Evolutionary conservation across 2,797 vertebrate genomes (phyloP), one percentile per base, ranked within the genome.

Genomic region (Spatula clypeata): DNA sequence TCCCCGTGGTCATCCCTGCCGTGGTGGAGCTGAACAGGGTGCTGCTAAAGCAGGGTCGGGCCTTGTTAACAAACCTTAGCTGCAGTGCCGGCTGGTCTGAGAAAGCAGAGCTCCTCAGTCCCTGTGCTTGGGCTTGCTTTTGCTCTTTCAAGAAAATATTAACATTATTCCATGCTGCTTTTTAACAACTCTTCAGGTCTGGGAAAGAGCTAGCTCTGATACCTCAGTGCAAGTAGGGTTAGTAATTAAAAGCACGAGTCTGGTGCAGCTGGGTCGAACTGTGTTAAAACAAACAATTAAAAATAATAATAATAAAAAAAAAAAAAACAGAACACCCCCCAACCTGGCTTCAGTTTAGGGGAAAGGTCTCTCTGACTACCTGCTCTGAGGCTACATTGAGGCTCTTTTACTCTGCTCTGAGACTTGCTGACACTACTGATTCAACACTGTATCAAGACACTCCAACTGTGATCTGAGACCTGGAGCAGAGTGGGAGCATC

Each of bases 391-490:
- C 82, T 88, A 55, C 54, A n/a, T 38, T 21, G 84, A 79, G 91
- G 77, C 84, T 90, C 73, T 96, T 94, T 97, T 89, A 96, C 93
- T 96, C 79, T 93, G 95, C 83, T 93, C 93, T 70, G 82, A 97
- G 97, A 97, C 94, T 97, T 95, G 92, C 94, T 96, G 97, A 97
- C 97, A 93, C 94, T 93, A 92, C 95, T 67, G 91, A 97, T 95
- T 96, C 97, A 91, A 86, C 73, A 94, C 94, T 97, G 86, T 94
- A 96, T 97, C 86, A 97, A 97, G 96, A 97, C 93, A 91, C 95
- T 98, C 97, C 94, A 93, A 71, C 97, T 97, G 97, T 97, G 97
- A 97, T 97, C 96, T 97, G 97, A 96, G 94, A 94, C 87, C 65
- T 67, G 94, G 96, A 93, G 89, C 84, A 72, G 96, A 97, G 94